These are phyloP conservation scores for Diarsia mendica DNA, from an alignment of 2,888 invertebrate species.

Conservation along the genomic window DNA sequence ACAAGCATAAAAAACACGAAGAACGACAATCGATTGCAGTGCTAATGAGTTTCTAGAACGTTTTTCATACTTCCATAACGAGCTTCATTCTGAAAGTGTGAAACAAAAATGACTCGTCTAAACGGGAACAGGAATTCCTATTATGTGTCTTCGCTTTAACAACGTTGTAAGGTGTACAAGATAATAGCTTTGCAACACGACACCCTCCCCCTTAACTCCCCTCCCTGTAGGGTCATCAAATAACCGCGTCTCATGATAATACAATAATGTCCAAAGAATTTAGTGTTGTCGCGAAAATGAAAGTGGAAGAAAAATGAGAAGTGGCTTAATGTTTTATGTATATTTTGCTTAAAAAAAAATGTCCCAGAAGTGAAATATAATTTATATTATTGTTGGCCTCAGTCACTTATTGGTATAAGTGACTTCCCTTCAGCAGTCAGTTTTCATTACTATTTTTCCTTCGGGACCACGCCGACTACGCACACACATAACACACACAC, in stretches of 20 bases:
- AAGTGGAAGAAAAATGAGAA: conserved; percentile 7
- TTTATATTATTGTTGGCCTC: not conserved
- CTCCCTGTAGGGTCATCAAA: conserved; percentile 53
- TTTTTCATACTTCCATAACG: conserved; percentile 22
- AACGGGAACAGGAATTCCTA: conserved; percentile 42
- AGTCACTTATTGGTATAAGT: not conserved
- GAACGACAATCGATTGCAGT: not conserved
- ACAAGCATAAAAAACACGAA: not conserved
- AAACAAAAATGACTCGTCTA: conserved; percentile 43
- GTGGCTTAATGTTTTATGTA: not conserved
- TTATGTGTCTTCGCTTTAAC: conserved; percentile 53
- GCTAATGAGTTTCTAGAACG: conserved; percentile 5
- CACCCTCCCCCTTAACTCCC: conserved; percentile 46
- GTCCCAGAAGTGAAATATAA: not conserved
- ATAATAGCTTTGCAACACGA: conserved; percentile 64
- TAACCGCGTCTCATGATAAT: conserved; percentile 31
- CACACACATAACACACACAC: too few species aligned
- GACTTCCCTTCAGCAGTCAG: not conserved
- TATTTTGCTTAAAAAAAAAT: conserved; percentile 1
- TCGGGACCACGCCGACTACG: not conserved
- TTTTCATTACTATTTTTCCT: not conserved
- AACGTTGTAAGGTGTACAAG: conserved; percentile 60
- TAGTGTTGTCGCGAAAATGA: conserved; percentile 1
- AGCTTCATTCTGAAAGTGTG: conserved; percentile 22
- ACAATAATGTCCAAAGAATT: conserved; percentile 31